Evolutionary conservation across 2,797 vertebrate species (phyloP).

Genomic region (Helostoma temminkii): DNA sequence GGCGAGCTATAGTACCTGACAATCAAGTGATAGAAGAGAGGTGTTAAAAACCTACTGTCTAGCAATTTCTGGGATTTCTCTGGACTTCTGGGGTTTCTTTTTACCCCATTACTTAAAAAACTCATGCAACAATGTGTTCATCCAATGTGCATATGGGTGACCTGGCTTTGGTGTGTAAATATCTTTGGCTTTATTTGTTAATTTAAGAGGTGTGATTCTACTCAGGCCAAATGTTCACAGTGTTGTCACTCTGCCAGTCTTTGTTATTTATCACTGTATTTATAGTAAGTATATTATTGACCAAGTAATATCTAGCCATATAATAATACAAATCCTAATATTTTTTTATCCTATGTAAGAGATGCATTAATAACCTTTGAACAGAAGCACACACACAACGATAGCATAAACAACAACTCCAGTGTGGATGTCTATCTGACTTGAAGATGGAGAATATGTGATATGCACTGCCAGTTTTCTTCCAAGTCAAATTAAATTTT

Average conservation of each 20-base stretch:
- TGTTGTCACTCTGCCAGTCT: constrained; percentile 65
- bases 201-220: constrained; percentile 79
- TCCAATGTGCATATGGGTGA: constrained; percentile 58
- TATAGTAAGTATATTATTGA: constrained; percentile 74
- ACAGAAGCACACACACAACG: constrained; percentile 15
- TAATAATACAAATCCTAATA: constrained; percentile 41
- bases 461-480: constrained; percentile 53
- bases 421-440: constrained; percentile 37
- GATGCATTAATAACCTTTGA: constrained; percentile 40
- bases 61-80: constrained; percentile 42
- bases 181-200: constrained; percentile 83
- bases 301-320: constrained; percentile 62
- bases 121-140: constrained; percentile 44
- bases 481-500: constrained; percentile 64
- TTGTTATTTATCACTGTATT: constrained; percentile 84
- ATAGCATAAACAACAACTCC: background rate
- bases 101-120: constrained; percentile 49
- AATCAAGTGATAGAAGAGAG: constrained; percentile 25
- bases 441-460: constrained; percentile 42
- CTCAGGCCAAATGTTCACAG: constrained; percentile 78
- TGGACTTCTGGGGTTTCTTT: constrained; percentile 43
- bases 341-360: constrained; percentile 45
- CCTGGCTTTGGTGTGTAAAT: constrained; percentile 84
- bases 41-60: constrained; percentile 25
- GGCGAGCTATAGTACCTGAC: constrained; percentile 26